Evolutionary conservation across 1,140 invertebrate species (phyloP).

Genomic region (Anastrepha obliqua): DNA sequence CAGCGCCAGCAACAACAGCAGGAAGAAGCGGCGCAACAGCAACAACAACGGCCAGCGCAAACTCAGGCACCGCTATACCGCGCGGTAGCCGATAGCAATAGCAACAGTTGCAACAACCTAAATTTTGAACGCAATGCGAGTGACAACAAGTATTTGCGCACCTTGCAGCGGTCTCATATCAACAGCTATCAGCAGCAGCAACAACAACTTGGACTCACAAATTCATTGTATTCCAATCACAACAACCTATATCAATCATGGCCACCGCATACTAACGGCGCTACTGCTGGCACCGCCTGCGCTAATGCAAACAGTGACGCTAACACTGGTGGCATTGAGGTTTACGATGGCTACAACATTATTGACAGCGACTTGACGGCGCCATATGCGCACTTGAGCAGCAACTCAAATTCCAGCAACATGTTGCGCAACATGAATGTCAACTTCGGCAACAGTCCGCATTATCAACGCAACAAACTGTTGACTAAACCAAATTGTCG

Average conservation of each 20-base stretch:
- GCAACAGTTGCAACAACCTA: slow-evolving; percentile 48
- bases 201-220: slow-evolving; percentile 56
- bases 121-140: slow-evolving; percentile 47
- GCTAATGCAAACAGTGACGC: neutral
- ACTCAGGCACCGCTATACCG: slow-evolving; percentile 59
- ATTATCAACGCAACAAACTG: slow-evolving; percentile 69
- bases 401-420: slow-evolving; percentile 27
- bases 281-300: neutral
- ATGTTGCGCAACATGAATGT: slow-evolving; percentile 62
- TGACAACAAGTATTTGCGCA: slow-evolving; percentile 53
- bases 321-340: slow-evolving; percentile 51
- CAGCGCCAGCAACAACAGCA: slow-evolving; percentile 59
- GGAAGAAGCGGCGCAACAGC: neutral
- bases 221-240: slow-evolving; percentile 21
- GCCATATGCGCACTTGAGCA: slow-evolving; percentile 41
- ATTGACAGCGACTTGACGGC: slow-evolving; percentile 18
- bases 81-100: neutral
- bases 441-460: slow-evolving; percentile 60
- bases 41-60: slow-evolving; percentile 60
- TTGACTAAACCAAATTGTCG: slow-evolving; percentile 62
- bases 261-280: neutral
- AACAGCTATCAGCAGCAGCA: slow-evolving; percentile 63
- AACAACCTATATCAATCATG: slow-evolving; percentile 39
- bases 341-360: slow-evolving; percentile 14
- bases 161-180: slow-evolving; percentile 54